Evolutionary conservation across 2,797 vertebrate genomes (phyloP).

Genomic region (Loriculus beryllinus): DNA sequence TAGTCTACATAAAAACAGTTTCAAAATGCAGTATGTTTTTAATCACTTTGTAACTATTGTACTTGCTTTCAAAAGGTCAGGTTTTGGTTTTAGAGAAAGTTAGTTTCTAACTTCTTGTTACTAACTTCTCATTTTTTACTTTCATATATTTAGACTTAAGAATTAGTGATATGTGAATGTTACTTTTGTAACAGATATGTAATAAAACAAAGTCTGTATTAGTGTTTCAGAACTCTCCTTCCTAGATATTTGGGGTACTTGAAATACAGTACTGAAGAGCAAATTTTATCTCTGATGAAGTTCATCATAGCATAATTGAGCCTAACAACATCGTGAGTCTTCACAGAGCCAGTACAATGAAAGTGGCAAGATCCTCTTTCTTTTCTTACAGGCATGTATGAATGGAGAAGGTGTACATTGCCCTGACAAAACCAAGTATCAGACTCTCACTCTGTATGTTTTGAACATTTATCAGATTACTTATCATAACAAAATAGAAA

Average conservation of each 20-base stretch:
- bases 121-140: constrained; percentile 66
- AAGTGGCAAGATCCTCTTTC: neutral
- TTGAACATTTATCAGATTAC: neutral
- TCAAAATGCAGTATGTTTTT: neutral
- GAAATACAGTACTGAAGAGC: neutral
- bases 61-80: neutral
- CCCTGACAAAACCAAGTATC: neutral
- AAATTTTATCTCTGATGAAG: neutral
- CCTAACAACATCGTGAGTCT: neutral
- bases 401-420: neutral
- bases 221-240: constrained; percentile 21
- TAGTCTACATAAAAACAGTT: neutral
- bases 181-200: constrained; percentile 48
- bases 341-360: neutral
- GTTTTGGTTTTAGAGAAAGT: constrained; percentile 64
- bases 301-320: neutral
- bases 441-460: neutral
- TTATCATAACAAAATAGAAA: neutral
- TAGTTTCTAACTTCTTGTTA: constrained; percentile 48
- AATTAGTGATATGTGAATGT: constrained; percentile 42
- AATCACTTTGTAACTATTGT: neutral
- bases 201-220: neutral
- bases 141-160: constrained; percentile 40
- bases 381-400: rapidly evolving
- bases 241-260: neutral